Conservation (phyloP, 2,797 vertebrate species). For the Oreochromis grahami region DNA sequence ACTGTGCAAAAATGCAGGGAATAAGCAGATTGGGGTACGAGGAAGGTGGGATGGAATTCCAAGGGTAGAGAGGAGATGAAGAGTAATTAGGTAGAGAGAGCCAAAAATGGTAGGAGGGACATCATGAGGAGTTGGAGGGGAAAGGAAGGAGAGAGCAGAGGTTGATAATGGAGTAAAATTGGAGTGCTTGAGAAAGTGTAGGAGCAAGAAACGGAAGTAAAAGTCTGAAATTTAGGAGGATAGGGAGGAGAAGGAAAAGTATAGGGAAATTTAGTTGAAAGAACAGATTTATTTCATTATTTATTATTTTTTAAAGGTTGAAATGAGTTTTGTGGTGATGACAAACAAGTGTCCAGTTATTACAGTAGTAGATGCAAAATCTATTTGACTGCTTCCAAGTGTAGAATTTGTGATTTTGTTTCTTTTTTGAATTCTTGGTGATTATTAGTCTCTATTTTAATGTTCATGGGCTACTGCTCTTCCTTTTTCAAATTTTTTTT, state of each 20-base stretch:
- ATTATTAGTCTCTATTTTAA: not conserved
- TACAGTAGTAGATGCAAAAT: not conserved
- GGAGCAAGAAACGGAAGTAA: not conserved
- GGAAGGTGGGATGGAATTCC: constrained; percentile 16
- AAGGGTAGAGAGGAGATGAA: constrained; percentile 39
- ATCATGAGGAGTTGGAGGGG: constrained; percentile 34
- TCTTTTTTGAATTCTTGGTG: not conserved
- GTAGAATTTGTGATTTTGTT: not conserved
- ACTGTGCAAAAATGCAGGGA: not conserved
- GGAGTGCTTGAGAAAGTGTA: not conserved
- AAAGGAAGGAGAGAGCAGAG: not conserved
- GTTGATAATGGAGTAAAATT: not conserved
- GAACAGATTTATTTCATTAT: rapidly evolving
- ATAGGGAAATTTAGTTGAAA: not conserved
- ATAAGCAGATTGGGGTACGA: constrained; percentile 29
- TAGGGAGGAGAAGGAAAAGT: not conserved
- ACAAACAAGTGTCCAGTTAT: not conserved
- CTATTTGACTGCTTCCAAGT: not conserved
- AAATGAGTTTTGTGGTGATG: not conserved
- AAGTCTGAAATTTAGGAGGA: not conserved
- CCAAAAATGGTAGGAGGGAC: constrained; percentile 42
- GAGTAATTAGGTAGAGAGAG: constrained; percentile 59
- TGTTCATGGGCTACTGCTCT: not conserved
- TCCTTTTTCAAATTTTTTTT: not conserved
- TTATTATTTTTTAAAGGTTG: not conserved